Evolutionary conservation across 2,113 vertebrate genomes (phyloP), one percentile per base, ranked within the genome.

Genomic region (Oxyura jamaicensis): DNA sequence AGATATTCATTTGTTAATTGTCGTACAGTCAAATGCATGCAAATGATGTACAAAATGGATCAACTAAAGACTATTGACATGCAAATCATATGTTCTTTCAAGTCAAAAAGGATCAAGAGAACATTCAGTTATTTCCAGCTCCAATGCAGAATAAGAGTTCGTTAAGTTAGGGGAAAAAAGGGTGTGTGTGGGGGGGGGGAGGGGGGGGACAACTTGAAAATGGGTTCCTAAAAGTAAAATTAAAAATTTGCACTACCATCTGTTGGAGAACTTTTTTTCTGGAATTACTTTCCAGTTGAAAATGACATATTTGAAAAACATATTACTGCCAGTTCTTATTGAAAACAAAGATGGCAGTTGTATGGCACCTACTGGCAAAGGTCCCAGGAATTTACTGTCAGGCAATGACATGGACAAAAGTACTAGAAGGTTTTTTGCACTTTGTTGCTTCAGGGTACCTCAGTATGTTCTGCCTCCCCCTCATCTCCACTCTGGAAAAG

Each of bases 1-100:
- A 83, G 78, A 90, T 71, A 88, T 7, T 90, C 72, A 92, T 92
- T 94, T 86, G 22, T 93, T 96, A 91, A 95, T 92, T 92, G 39
- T 84, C 62, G 46, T 35, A 50, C 12, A 60, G 62, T 84, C 17
- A 92, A 83, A 74, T 59, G 13, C n/a, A 86, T 90, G 72, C 25
- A 95, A 79, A 94, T 93, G 10, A 81, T 87, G 39, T 76, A 85
- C 56, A 82, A 46, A 62, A 36, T 86, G 41, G 44, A 44, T 91
- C 77, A 95, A 22, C 90, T 74, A 7, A 77, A 90, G 60, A 36
- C 10, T 68, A 44, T 25, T 81, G 88, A 88, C 60, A 91, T 90
- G 76, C 66, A 95, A 83, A 93, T 75, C 41, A 2, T 55, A 66
- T 23, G 11, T 81, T 68, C 33, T 83, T 91, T 83, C 21, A 78